These are phyloP conservation scores for Murina feae DNA, from an alignment of 2,113 vertebrate species.

Conservation along the genomic window DNA sequence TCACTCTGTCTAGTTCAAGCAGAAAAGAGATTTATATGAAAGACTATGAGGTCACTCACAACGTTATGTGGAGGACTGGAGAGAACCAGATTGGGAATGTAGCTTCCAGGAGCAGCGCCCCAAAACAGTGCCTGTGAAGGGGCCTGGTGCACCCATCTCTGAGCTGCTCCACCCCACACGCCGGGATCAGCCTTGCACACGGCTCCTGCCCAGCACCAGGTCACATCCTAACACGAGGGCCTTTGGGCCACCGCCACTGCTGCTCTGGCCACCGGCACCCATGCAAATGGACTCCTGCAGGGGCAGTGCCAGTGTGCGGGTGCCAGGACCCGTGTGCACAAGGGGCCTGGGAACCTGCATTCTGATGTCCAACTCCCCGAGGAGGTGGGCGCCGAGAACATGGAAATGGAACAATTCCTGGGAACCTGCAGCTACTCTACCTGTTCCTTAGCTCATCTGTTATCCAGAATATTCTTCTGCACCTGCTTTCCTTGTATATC, in stretches of 20 bases:
- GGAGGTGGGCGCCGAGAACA: not conserved
- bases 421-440: not conserved
- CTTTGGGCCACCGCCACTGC: not conserved
- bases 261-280: not conserved
- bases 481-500: not conserved
- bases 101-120: not conserved
- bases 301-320: rapidly evolving
- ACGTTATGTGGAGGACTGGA: not conserved
- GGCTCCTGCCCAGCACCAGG: not conserved
- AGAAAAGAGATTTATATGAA: not conserved
- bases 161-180: rapidly evolving
- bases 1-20: not conserved
- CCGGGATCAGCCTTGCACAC: not conserved
- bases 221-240: rapidly evolving
- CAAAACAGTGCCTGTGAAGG: not conserved
- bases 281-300: rapidly evolving
- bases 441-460: not conserved
- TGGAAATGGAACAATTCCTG: not conserved
- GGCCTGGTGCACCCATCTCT: not conserved
- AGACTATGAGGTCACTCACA: not conserved
- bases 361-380: not conserved
- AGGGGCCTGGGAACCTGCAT: not conserved
- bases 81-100: not conserved
- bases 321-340: not conserved
- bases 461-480: not conserved